These are phyloP conservation scores for Odontocerum albicorne DNA, from an alignment of 2,888 invertebrate species.

Conservation along the genomic window DNA sequence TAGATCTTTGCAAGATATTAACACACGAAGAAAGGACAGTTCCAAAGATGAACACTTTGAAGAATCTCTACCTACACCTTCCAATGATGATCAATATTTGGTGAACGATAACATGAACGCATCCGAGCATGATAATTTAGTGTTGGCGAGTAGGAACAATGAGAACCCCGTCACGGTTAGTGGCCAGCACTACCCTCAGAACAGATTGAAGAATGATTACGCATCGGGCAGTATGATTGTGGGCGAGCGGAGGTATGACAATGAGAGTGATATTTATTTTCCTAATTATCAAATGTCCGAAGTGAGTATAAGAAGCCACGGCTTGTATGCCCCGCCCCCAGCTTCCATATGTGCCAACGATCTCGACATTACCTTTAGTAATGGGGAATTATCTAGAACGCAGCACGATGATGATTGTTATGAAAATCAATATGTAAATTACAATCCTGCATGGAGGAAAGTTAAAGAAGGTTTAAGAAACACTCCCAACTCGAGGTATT, in stretches of 20 bases:
- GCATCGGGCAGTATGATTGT: constrained; percentile 55
- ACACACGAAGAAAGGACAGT: constrained; percentile 8
- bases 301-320: constrained; percentile 65
- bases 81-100: constrained; percentile 16
- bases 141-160: constrained; percentile 8
- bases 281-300: constrained; percentile 65
- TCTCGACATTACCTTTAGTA: constrained; percentile 48
- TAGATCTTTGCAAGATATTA: constrained; percentile 32
- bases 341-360: constrained; percentile 57
- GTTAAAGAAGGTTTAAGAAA: constrained; percentile 46
- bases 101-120: constrained; percentile 24
- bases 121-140: constrained; percentile 28
- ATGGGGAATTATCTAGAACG: constrained; percentile 29
- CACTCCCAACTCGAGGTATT: constrained; percentile 50
- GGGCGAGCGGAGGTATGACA: constrained; percentile 55
- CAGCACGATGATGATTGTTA: constrained; percentile 51
- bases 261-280: constrained; percentile 64
- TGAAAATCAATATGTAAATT: constrained; percentile 59
- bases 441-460: constrained; percentile 56
- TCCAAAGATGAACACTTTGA: constrained; percentile 6
- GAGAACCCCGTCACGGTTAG: background rate
- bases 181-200: constrained; percentile 7
- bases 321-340: constrained; percentile 63
- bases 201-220: constrained; percentile 39
- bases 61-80: constrained; percentile 4